These are phyloP conservation scores for Antitype chi DNA, from an alignment of 2,888 invertebrate species.

Conservation along the genomic window DNA sequence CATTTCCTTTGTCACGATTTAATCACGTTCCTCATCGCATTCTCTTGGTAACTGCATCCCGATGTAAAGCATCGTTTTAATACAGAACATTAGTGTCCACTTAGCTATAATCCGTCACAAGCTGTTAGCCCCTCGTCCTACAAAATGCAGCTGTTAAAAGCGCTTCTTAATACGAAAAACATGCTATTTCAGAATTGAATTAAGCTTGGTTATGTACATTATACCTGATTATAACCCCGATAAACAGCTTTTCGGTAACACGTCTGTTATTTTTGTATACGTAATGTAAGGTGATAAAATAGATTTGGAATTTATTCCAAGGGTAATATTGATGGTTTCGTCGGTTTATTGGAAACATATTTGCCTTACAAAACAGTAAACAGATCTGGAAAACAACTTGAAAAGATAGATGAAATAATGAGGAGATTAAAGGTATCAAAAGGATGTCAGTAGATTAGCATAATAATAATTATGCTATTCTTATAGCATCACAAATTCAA, in stretches of 20 bases:
- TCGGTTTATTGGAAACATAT: conserved; percentile 37
- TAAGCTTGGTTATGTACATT: conserved; percentile 13
- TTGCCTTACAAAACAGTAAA: conserved; percentile 38
- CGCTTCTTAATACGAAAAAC: conserved; percentile 43
- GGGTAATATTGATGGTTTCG: conserved; percentile 10
- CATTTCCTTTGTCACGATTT: conserved; percentile 1
- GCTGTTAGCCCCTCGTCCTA: conserved; percentile 62
- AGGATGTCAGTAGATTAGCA: neutral
- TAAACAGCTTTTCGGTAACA: conserved; percentile 31
- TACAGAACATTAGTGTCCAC: conserved; percentile 64
- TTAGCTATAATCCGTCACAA: conserved; percentile 71
- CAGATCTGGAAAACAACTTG: conserved; percentile 26
- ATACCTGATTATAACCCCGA: neutral
- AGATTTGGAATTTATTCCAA: conserved; percentile 31
- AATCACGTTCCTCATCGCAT: conserved; percentile 19
- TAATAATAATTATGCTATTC: neutral
- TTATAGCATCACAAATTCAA: neutral
- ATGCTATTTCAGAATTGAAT: conserved; percentile 35
- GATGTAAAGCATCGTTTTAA: conserved; percentile 27
- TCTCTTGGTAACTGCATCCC: conserved; percentile 21
- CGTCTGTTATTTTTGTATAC: conserved; percentile 30
- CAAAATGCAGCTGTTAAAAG: conserved; percentile 40
- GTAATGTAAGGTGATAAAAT: conserved; percentile 32
- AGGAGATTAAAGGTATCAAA: neutral
- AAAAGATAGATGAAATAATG: conserved; percentile 4